Evolutionary conservation across 1,140 invertebrate genomes (phyloP), one percentile per base, ranked within the genome.

Genomic region (Harpegnathos saltator): DNA sequence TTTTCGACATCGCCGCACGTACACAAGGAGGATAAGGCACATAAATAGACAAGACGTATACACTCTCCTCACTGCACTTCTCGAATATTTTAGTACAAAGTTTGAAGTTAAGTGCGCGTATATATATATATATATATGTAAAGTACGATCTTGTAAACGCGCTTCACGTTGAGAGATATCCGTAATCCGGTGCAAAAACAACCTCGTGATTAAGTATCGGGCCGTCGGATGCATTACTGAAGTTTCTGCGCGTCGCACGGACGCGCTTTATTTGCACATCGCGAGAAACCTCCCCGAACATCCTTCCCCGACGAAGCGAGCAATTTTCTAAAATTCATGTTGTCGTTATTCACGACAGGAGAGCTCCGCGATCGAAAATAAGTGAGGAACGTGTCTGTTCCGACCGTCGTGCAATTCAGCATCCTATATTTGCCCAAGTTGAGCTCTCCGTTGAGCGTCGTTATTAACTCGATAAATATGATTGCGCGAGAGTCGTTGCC

Each of bases 151-250:
- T 24, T 15, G 19, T 50, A 24, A 66, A 33, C 24, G 17, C 7
- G 17, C 7, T 11, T n/a, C 5, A 15, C 48, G 61, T 14, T 33
- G 44, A 63, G n/a, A 65, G n/a, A 75, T 66, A 54, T 12, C n/a
- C n/a, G 44, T 77, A 77, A 65, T 54, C 59, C 24, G 29, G 1
- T 68, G 50, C 15, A 24, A 48, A 71, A 71, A 59, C 26, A 61
- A 62, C 29, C 24, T n/a, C 3, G 11, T 24, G 48, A 73, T 50
- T 65, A 59, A 82, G 44, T 75, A 82, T 75, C 52, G 44, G 33
- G 24, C n/a, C 15, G 1, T 12, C n/a, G 74, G 85, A 85, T 68
- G 33, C 82, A 81, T 82, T 50, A 69, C 66, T 48, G 19, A 74
- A 69, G 38, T 81, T 86, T 62, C 3, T n/a, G n/a, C 1, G 5